Conservation (phyloP, 2,113 vertebrate species). For the Malurus cyaneus region DNA sequence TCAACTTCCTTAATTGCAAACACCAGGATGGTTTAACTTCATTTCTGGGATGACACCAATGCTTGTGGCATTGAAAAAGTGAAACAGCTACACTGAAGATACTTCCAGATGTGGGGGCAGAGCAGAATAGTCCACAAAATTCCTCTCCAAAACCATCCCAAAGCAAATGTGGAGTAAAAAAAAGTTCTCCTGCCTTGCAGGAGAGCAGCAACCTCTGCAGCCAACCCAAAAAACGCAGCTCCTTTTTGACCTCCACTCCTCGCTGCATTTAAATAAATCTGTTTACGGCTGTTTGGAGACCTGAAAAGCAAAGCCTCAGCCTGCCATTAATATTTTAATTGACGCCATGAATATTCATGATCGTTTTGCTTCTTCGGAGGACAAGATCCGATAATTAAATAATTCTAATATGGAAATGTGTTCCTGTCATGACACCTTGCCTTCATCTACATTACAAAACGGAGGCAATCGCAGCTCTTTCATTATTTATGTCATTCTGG, state of each 20-base stretch:
- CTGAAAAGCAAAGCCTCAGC: constrained; percentile 56
- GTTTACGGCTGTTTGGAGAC: constrained; percentile 68
- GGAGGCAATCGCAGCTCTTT: constrained; percentile 60
- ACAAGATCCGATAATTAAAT: constrained; percentile 62
- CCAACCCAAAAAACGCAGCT: neutral
- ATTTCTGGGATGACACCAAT: neutral
- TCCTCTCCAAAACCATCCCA: neutral
- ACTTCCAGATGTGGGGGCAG: accelerated
- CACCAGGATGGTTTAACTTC: neutral
- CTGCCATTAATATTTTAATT: constrained; percentile 80
- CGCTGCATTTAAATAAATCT: constrained; percentile 58
- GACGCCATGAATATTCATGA: constrained; percentile 73
- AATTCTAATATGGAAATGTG: constrained; percentile 75
- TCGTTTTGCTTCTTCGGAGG: constrained; percentile 55
- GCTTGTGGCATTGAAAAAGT: neutral
- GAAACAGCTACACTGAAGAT: neutral
- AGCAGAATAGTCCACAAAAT: neutral
- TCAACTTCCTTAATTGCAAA: neutral
- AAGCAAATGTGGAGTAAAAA: neutral
- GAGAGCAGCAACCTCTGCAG: neutral
- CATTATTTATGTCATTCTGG: constrained; percentile 73
- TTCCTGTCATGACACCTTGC: constrained; percentile 64
- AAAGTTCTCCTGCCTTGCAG: neutral
- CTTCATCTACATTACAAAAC: constrained; percentile 75
- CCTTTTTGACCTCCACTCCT: constrained; percentile 38